A percentile compares a stretch with the other conserved stretches of the same genome.
These are phyloP conservation scores for Crematogaster levior DNA, from an alignment of 2,888 invertebrate genomes.

Conservation along the genomic window DNA sequence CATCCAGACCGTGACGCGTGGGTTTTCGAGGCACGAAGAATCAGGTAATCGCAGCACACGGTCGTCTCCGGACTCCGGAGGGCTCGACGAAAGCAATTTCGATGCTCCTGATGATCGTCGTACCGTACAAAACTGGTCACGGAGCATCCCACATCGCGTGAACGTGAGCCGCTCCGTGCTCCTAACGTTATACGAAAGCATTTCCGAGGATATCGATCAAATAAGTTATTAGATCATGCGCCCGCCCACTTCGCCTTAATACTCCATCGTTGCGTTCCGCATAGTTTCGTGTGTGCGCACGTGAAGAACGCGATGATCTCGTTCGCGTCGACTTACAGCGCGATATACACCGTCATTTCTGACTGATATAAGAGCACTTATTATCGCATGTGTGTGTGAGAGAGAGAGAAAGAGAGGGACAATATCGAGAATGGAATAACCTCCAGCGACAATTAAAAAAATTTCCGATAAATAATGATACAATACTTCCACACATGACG, in stretches of 20 bases:
- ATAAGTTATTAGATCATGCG: conserved; percentile 71
- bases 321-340: background rate
- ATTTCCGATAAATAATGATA: background rate
- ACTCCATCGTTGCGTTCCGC: conserved; percentile 23
- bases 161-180: conserved; percentile 43
- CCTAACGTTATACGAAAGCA: conserved; percentile 44
- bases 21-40: background rate
- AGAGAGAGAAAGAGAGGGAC: no score
- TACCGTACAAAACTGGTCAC: conserved; percentile 47
- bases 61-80: background rate
- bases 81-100: conserved; percentile 31
- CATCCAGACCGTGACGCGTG: background rate
- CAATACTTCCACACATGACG: background rate
- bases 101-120: conserved; percentile 47
- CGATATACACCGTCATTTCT: background rate
- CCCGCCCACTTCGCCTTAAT: conserved; percentile 52
- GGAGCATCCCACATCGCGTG: conserved; percentile 67
- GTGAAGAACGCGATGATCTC: background rate
- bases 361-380: background rate
- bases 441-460: background rate
- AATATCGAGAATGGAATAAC: background rate
- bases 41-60: background rate
- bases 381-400: background rate
- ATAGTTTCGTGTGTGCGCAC: conserved; percentile 1
- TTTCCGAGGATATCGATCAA: conserved; percentile 70